These are phyloP conservation scores for Craseonycteris thonglongyai DNA, from an alignment of 2,113 vertebrate species.

Conservation along the genomic window DNA sequence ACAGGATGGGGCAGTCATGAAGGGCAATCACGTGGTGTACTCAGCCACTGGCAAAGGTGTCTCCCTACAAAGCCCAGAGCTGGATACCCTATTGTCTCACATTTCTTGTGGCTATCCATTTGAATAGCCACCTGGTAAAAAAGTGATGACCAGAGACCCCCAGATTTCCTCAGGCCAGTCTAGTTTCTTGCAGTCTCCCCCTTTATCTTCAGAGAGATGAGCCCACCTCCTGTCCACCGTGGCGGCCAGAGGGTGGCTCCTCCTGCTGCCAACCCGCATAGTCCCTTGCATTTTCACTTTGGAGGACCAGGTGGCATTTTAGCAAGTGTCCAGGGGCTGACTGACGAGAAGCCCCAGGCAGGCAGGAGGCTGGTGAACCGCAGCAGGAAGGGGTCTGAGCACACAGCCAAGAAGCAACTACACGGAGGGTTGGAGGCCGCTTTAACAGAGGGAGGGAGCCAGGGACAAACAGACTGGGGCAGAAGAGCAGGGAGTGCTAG, in stretches of 20 bases:
- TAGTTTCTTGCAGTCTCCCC: not conserved
- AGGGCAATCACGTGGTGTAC: not conserved
- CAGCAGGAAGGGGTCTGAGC: not conserved
- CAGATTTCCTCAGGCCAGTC: not conserved
- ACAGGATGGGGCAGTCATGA: not conserved
- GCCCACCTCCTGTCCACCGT: not conserved
- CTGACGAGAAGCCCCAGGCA: not conserved
- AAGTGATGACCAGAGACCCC: not conserved
- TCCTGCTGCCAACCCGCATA: not conserved
- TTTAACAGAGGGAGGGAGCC: slow-evolving; percentile 29
- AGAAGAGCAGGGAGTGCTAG: not conserved
- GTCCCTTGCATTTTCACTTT: not conserved
- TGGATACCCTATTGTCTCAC: not conserved
- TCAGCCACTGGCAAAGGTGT: not conserved
- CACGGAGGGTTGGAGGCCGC: not conserved
- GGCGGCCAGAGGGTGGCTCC: not conserved
- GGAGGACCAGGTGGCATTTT: not conserved
- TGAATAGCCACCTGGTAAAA: not conserved
- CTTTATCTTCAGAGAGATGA: too few species aligned
- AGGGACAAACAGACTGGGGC: not conserved
- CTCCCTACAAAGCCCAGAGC: not conserved
- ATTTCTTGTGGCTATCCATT: not conserved
- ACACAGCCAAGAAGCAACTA: not conserved
- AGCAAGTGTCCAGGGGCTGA: not conserved
- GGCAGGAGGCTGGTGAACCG: slow-evolving; percentile 42